Percentiles rank a stretch among this genome's conserved stretches.
Conservation (phyloP, 1,140 invertebrate genomes). For the Mamestra configurata region DNA sequence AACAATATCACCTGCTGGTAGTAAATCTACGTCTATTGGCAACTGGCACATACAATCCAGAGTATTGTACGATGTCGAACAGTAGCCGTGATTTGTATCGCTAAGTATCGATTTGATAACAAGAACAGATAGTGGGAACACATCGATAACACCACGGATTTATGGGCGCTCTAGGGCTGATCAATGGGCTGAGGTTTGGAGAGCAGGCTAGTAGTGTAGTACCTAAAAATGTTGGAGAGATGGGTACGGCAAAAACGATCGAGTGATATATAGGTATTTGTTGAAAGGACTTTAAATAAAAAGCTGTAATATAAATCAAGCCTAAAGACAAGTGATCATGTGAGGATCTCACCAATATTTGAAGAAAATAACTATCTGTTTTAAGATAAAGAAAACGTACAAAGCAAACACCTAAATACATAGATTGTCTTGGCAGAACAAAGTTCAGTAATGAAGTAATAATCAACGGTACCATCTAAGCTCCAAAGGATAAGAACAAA, state of each 20-base stretch:
- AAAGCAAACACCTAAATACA: too few species aligned
- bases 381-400: too few species aligned
- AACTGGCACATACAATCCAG: slow-evolving; percentile 37
- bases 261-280: not conserved
- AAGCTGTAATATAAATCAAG: too few species aligned
- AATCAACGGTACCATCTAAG: not conserved
- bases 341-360: too few species aligned
- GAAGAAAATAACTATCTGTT: too few species aligned
- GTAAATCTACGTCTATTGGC: slow-evolving; percentile 34
- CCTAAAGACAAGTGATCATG: too few species aligned
- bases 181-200: not conserved
- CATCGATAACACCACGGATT: slow-evolving; percentile 45
- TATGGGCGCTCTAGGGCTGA: slow-evolving; percentile 30
- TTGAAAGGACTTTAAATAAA: too few species aligned
- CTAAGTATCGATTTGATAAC: slow-evolving; percentile 51
- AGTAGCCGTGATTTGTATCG: slow-evolving; percentile 53
- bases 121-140: slow-evolving; percentile 45
- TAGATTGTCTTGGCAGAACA: too few species aligned
- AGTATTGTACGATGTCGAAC: slow-evolving; percentile 40
- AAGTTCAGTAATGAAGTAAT: too few species aligned
- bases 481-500: not conserved
- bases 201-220: not conserved
- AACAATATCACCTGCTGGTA: slow-evolving; percentile 43
- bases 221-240: not conserved
- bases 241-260: not conserved